These are phyloP conservation scores for Notocelia uddmanniana DNA, from an alignment of 2,888 invertebrate species.

Conservation along the genomic window DNA sequence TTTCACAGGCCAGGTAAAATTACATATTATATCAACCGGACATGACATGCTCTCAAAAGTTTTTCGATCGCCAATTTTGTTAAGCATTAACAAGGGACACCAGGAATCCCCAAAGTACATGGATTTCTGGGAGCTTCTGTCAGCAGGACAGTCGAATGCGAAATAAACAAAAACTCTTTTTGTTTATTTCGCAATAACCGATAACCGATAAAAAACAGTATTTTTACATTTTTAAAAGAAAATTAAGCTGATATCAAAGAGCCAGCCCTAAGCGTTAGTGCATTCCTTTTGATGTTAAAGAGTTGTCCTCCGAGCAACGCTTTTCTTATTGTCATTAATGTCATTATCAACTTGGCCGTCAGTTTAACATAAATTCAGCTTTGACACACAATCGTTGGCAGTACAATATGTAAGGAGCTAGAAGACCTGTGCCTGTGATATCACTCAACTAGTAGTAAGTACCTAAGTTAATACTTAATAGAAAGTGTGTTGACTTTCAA, in stretches of 20 bases:
- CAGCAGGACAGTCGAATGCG: neutral
- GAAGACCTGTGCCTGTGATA: neutral
- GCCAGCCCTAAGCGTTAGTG: slow-evolving; percentile 57
- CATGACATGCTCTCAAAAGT: neutral
- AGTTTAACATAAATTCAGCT: slow-evolving; percentile 60
- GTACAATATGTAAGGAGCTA: slow-evolving; percentile 5
- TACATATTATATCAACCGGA: too few species aligned
- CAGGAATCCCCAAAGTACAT: neutral
- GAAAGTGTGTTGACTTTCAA: too few species aligned
- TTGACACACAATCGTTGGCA: slow-evolving; percentile 23
- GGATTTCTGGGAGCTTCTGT: too few species aligned
- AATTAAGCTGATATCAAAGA: slow-evolving; percentile 37
- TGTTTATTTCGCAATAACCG: too few species aligned
- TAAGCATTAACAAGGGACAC: neutral
- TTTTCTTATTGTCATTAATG: too few species aligned
- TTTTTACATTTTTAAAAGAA: slow-evolving; percentile 27
- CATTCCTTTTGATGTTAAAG: slow-evolving; percentile 78
- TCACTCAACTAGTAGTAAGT: too few species aligned
- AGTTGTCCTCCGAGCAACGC: slow-evolving; percentile 70
- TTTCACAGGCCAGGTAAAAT: too few species aligned
- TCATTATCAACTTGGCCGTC: slow-evolving; percentile 69
- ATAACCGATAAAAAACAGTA: too few species aligned
- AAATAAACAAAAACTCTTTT: slow-evolving; percentile 3
- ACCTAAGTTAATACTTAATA: too few species aligned
- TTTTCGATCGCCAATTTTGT: too few species aligned